Conservation (phyloP, 2,888 invertebrate genomes). For the Clivina fossor region DNA sequence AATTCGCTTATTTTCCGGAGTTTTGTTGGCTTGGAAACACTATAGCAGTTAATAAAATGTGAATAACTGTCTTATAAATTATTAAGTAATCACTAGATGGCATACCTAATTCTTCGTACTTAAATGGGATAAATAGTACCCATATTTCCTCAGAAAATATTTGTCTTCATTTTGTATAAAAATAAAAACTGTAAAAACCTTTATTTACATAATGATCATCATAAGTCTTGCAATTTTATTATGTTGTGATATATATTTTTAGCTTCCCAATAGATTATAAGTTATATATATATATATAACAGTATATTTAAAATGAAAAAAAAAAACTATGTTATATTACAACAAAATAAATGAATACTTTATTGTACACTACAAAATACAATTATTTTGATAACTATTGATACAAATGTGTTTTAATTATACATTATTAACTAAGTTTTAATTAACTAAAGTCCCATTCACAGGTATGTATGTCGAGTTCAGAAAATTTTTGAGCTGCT, state of each 20-base stretch:
- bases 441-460: slow-evolving; percentile 64
- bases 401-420: slow-evolving; percentile 28
- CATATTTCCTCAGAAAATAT: no score
- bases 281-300: background rate
- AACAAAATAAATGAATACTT: slow-evolving; percentile 31
- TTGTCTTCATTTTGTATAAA: no score
- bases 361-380: slow-evolving; percentile 34
- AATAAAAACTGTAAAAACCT: no score
- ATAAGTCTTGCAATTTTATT: no score
- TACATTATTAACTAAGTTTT: slow-evolving; percentile 7
- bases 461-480: slow-evolving; percentile 64
- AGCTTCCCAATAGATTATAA: background rate
- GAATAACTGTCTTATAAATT: no score
- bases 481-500: slow-evolving; percentile 60
- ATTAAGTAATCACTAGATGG: no score
- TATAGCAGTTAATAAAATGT: no score
- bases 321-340: slow-evolving; percentile 28
- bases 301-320: slow-evolving; percentile 6
- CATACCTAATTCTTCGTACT: no score
- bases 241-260: background rate
- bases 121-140: no score
- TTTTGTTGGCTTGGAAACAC: no score
- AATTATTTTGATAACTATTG: slow-evolving; percentile 33
- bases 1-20: no score
- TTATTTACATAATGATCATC: no score